A percentile compares a stretch with the other conserved stretches of the same genome.
Evolutionary conservation across 2,113 vertebrate genomes (phyloP).

Genomic region (Xiphophorus hellerii): DNA sequence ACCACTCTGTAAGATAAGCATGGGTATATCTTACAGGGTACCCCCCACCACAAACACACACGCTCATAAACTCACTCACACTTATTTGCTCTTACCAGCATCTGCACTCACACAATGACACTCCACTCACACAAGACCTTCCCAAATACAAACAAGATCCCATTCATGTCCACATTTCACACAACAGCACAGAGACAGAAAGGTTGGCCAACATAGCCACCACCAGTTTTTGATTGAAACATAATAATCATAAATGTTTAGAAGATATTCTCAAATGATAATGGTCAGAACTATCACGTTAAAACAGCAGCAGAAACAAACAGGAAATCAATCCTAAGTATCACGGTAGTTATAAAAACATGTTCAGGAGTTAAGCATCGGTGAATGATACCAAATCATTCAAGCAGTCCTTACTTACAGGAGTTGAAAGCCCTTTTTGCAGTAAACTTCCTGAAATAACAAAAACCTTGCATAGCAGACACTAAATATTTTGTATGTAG

Average conservation of each 20-base stretch:
- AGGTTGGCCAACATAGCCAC: constrained; percentile 11
- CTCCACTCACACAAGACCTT: constrained; percentile 14
- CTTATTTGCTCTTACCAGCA: constrained; percentile 4
- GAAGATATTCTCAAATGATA: background rate
- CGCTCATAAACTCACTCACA: background rate
- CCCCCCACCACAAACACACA: background rate
- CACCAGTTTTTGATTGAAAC: constrained; percentile 21
- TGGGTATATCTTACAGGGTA: too few species aligned
- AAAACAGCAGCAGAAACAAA: background rate
- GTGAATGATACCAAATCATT: background rate
- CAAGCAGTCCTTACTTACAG: background rate
- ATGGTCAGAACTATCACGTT: too few species aligned
- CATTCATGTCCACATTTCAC: constrained; percentile 43
- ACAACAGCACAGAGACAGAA: constrained; percentile 8
- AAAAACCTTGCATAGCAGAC: constrained; percentile 65
- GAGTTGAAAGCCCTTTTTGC: background rate
- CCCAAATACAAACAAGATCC: constrained; percentile 61
- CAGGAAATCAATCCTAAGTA: background rate
- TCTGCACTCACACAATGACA: background rate
- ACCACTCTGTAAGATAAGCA: background rate
- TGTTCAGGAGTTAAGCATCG: background rate
- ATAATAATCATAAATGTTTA: constrained; percentile 25
- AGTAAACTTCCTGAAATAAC: constrained; percentile 22
- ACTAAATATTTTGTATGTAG: constrained; percentile 40
- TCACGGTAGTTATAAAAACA: background rate